Conservation (phyloP, 2,888 invertebrate species). For the Dexiosoma caninum region DNA sequence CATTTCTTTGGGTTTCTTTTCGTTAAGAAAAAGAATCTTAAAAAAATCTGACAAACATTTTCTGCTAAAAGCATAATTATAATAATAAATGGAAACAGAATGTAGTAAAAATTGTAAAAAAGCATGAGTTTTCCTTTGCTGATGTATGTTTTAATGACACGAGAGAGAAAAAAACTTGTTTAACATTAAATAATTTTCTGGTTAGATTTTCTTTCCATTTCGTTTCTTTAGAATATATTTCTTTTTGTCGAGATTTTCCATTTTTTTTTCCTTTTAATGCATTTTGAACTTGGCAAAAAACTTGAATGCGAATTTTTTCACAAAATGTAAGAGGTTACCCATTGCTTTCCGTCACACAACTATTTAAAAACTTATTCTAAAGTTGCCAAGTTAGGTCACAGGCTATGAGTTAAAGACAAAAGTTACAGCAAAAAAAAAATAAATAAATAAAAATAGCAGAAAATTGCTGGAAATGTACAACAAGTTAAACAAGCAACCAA, state of each 20-base stretch:
- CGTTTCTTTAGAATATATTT: background rate
- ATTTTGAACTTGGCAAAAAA: background rate
- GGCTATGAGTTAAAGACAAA: background rate
- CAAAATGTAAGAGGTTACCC: background rate
- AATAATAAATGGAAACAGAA: conserved; percentile 9
- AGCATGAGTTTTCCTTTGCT: background rate
- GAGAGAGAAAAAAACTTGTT: background rate
- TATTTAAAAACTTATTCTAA: background rate
- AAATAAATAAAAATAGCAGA: background rate
- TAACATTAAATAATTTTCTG: conserved; percentile 14
- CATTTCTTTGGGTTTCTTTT: too few relatives aligned
- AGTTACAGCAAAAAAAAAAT: too few relatives aligned
- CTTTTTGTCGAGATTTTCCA: background rate
- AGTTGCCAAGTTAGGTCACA: background rate
- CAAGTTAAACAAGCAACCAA: background rate
- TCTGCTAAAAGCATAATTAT: conserved; percentile 31
- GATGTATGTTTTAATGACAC: background rate
- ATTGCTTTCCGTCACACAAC: background rate
- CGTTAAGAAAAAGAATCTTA: too few relatives aligned
- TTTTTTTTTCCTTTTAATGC: background rate
- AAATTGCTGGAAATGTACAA: background rate
- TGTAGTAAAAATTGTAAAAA: background rate
- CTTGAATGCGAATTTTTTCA: background rate
- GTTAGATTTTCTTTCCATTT: background rate
- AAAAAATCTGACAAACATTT: background rate